These are phyloP conservation scores for Candidula unifasciata DNA, from an alignment of 2,888 invertebrate species.

Conservation along the genomic window DNA sequence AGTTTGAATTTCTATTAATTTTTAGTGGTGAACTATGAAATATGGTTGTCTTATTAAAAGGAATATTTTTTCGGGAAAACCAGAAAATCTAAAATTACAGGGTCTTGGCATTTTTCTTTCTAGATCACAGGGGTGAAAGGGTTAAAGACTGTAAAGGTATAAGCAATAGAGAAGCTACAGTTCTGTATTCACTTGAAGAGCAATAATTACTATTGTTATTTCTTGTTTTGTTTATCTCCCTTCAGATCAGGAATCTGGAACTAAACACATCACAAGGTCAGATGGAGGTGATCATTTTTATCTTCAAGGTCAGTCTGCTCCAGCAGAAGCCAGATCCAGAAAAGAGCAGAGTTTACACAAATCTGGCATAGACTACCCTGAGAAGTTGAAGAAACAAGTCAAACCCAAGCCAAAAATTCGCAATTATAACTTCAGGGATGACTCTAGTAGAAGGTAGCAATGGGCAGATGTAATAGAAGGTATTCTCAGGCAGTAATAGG, in stretches of 20 bases:
- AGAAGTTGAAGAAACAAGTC: conserved; percentile 18
- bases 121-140: too few relatives aligned
- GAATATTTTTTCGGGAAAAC: too few relatives aligned
- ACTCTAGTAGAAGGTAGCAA: conserved; percentile 43
- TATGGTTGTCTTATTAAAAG: too few relatives aligned
- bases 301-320: conserved; percentile 36
- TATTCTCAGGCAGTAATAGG: neutral
- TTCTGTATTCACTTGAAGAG: too few relatives aligned
- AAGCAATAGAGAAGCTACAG: too few relatives aligned
- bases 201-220: too few relatives aligned
- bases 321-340: neutral
- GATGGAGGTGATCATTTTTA: conserved; percentile 25
- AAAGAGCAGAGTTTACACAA: neutral
- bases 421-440: conserved; percentile 69
- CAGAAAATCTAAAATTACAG: too few relatives aligned
- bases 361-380: neutral
- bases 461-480: neutral
- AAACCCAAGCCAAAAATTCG: conserved; percentile 54
- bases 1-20: too few relatives aligned
- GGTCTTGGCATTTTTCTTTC: too few relatives aligned
- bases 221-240: neutral
- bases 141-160: too few relatives aligned
- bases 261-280: neutral
- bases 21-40: too few relatives aligned
- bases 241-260: neutral